Base-by-base conservation (phyloP, 2,113 vertebrate genomes). In the Atlantisia rogersi region DNA sequence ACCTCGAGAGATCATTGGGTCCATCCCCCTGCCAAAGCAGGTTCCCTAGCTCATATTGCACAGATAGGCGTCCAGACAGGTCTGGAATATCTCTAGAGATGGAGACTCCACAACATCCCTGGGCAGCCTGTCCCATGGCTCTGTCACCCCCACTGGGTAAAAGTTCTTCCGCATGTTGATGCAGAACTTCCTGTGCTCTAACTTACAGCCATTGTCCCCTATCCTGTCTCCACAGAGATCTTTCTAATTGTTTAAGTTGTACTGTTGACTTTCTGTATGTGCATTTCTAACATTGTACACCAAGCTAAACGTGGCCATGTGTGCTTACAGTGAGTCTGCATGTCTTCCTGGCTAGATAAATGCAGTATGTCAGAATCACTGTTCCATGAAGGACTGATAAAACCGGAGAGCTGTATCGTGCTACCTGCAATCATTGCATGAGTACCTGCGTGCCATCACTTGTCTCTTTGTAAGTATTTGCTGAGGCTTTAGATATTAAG, bases 211-310 rank as follows among this genome's bases (percentile, higher is more conserved):
- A 40, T 40, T 40, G 40, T 14, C 40, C 40, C 40, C 13, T 40
- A 12, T 40, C 40, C 40, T 40, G 40, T 40, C 40, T 40, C 40
- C 40, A 40, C 11, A 26, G 55, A 44, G n/a, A 7, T 31, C 24
- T 50, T 70, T 71, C 46, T 52, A 32, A 32, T 76, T 2, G 10
- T 26, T 37, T 18, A 40, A n/a, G 10, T 67, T 46, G 25, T 24
- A 10, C 26, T 6, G 5, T 29, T 62, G 11, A 0, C 0, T 29
- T 78, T 42, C 19, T 68, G 0, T 53, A 31, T 13, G 29, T 69
- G 14, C 32, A 15, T 80, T 62, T 74, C 59, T 53, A 48, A 37
- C 21, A 4, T 9, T 58, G 40, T 35, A 64, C n/a, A 29, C 26
- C 32, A 69, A 48, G 7, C 35, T 55, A 18, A 40, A 26, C 24